phyloP scores from a whole-genome alignment of 2,113 vertebrate genomes.

The Myrmecophaga tridactyla region DNA sequence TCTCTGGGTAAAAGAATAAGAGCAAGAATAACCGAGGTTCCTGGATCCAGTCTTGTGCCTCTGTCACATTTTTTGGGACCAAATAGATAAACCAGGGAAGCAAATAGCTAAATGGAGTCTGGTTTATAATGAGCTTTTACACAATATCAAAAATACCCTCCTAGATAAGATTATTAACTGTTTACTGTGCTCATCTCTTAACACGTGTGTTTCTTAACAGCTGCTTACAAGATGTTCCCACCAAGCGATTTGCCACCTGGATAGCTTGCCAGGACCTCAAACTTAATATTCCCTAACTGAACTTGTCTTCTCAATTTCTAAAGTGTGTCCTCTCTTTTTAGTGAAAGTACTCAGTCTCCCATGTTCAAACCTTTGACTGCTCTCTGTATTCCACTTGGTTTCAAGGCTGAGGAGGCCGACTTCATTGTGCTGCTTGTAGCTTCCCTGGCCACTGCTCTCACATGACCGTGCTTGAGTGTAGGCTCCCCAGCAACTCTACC shows the following conservation, averaged over 20 bases:
- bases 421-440: not conserved
- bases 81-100: not conserved
- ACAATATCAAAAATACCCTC: not conserved
- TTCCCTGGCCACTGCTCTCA: not conserved
- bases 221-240: not conserved
- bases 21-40: not conserved
- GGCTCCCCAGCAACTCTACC: not conserved
- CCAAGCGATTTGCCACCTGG: not conserved
- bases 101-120: not conserved
- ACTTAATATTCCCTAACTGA: not conserved
- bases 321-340: not conserved
- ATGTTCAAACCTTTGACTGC: not conserved
- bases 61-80: not conserved
- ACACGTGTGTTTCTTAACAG: not conserved
- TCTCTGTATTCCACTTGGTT: not conserved
- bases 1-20: not conserved
- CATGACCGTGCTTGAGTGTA: not conserved
- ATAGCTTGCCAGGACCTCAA: conserved; percentile 12
- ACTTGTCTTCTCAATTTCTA: not conserved
- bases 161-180: not conserved
- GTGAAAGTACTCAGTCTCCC: not conserved
- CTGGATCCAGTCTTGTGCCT: not conserved
- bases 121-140: not conserved
- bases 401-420: not conserved
- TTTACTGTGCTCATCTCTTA: not conserved